Evolutionary conservation across 2,113 vertebrate species (phyloP), one percentile per base, ranked within the genome.

Genomic region (Catharus bicknelli): DNA sequence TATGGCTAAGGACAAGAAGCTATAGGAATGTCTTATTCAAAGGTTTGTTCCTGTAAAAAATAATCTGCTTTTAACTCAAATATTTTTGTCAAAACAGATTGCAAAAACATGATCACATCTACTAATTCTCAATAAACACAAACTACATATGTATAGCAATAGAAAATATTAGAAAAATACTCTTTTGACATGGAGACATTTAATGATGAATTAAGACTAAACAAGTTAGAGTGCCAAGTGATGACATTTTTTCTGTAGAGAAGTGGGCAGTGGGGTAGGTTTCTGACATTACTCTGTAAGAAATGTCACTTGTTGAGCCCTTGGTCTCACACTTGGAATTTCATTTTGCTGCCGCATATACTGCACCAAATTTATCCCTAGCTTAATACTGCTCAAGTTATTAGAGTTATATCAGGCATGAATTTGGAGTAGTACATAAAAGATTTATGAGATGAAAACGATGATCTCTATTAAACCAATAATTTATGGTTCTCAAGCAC

Each of bases 401-500:
- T 84, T 92, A 82, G 83, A 89, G 51, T 76, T 92, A 30, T 58
- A 92, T 90, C 81, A 92, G 87, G 78, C 81, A 86, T 85, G 75
- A 92, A 93, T 88, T 93, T 93, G 68, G 61, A 91, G 78, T 45
- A 59, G 67, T 29, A 34, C 47, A 74, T 94, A 90, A 95, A 96
- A 93, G 85, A 94, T 96, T 90, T 63, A 96, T 84, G 83, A 90
- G 95, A 78, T 75, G 68, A 95, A 93, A 94, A 91, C 90, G 70
- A 86, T 93, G 86, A 94, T 94, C 82, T 85, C 86, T 93, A 90
- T 94, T 92, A 88, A 91, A 95, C 78, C 72, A 93, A 94, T 96
- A 89, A 95, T 91, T 96, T 91, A 94, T 90, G 57, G 90, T 90
- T 83, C 85, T 91, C 68, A 64, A 88, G 61, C 76, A 93, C 94